A percentile compares a stretch with the other conserved stretches of the same genome.
phyloP scores from a whole-genome alignment of 2,113 vertebrate genomes.

The Prolemur simus region DNA sequence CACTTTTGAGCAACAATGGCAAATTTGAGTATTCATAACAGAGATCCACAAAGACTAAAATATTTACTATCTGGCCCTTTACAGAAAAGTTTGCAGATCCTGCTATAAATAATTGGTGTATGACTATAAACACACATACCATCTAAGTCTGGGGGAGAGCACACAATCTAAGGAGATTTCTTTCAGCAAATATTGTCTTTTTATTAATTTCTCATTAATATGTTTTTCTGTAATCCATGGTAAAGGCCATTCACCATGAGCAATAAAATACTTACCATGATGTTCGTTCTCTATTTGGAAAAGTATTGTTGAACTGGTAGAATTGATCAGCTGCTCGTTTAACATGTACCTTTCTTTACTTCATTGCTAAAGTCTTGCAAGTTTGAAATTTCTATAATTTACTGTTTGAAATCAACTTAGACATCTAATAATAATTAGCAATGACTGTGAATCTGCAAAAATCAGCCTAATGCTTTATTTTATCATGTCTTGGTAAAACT shows the following conservation, averaged over 20 bases:
- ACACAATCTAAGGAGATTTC: background rate
- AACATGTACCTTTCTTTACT: background rate
- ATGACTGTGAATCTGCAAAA: conserved; percentile 6
- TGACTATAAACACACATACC: background rate
- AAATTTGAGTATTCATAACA: background rate
- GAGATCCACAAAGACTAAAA: background rate
- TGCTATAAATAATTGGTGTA: conserved; percentile 14
- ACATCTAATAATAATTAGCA: background rate
- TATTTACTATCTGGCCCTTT: background rate
- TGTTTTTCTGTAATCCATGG: background rate
- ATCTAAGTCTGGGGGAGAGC: background rate
- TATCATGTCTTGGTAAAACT: background rate
- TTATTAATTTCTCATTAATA: background rate
- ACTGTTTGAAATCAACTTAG: background rate
- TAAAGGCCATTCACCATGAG: background rate
- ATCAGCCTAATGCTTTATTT: background rate
- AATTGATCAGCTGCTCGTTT: background rate
- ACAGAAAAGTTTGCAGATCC: background rate
- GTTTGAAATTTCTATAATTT: background rate
- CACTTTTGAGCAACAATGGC: background rate
- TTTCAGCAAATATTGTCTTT: background rate
- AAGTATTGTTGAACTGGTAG: background rate
- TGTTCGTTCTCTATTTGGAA: background rate
- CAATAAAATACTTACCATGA: background rate
- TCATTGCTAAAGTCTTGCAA: background rate